A percentile compares a stretch with the other conserved stretches of the same genome.
phyloP scores from a whole-genome alignment of 2,888 invertebrate genomes.

The Serripes groenlandicus region DNA sequence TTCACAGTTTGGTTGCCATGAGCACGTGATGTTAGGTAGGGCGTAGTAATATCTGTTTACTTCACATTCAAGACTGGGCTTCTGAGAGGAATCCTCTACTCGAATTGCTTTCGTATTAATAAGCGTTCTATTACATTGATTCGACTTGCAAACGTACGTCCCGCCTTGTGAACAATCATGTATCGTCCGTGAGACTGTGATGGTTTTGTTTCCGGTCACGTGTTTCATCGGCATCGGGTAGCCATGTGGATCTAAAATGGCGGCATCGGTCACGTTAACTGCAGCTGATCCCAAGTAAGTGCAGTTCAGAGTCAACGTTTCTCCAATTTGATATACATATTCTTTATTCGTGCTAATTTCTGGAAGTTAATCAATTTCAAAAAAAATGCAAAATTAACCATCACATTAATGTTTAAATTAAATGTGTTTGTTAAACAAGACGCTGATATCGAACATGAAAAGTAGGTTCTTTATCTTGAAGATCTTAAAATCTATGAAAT shows the following conservation, averaged over 20 bases:
- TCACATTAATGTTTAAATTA: no score
- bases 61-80: neutral
- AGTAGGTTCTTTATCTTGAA: no score
- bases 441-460: no score
- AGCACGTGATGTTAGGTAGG: neutral
- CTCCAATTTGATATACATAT: neutral
- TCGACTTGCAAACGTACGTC: neutral
- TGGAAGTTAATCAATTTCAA: neutral
- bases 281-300: neutral
- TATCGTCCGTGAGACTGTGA: neutral
- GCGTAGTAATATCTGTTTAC: neutral
- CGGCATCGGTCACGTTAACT: neutral
- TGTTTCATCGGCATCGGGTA: neutral
- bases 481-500: no score
- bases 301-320: neutral
- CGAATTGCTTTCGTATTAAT: neutral
- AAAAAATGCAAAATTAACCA: no score
- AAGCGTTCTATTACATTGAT: neutral
- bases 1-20: neutral
- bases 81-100: neutral
- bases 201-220: neutral
- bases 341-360: neutral
- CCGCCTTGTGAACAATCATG: neutral
- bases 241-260: neutral
- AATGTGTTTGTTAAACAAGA: no score